Percentiles rank a stretch among this genome's conserved stretches.
Conservation (phyloP, 2,797 vertebrate species). For the Sebastes hubbsi region DNA sequence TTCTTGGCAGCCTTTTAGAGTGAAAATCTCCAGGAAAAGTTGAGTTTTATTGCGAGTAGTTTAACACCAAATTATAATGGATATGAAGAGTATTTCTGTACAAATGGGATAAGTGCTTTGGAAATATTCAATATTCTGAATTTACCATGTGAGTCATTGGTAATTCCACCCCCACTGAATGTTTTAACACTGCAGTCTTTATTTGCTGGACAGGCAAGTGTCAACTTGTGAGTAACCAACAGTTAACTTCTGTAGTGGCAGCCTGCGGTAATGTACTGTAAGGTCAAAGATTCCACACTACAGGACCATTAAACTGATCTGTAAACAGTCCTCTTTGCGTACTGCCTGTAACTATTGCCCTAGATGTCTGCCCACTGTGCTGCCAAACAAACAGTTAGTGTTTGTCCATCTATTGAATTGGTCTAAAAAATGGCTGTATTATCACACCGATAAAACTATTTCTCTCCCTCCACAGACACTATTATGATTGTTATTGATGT, state of each 20-base stretch:
- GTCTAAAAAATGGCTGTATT: not conserved
- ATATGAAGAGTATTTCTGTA: not conserved
- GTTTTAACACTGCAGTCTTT: not conserved
- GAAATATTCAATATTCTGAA: not conserved
- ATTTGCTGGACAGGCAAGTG: not conserved
- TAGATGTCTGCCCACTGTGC: not conserved
- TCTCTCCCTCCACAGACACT: not conserved
- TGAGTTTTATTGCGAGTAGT: not conserved
- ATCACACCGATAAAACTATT: not conserved
- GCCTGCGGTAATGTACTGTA: not conserved
- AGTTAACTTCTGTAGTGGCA: not conserved
- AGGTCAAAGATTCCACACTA: not conserved
- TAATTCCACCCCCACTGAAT: not conserved
- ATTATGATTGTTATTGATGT: conserved; percentile 5
- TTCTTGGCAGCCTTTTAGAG: not conserved
- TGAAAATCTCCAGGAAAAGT: not conserved
- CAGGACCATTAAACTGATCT: not conserved
- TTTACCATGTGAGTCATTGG: not conserved
- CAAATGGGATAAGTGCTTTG: not conserved
- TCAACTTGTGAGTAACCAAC: not conserved
- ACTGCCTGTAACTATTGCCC: not conserved
- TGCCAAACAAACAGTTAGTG: not conserved
- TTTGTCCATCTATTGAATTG: not conserved
- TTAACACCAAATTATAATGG: not conserved
- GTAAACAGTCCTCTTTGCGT: not conserved